Base-by-base conservation (phyloP, 2,888 invertebrate species). In the Clivina fossor region DNA sequence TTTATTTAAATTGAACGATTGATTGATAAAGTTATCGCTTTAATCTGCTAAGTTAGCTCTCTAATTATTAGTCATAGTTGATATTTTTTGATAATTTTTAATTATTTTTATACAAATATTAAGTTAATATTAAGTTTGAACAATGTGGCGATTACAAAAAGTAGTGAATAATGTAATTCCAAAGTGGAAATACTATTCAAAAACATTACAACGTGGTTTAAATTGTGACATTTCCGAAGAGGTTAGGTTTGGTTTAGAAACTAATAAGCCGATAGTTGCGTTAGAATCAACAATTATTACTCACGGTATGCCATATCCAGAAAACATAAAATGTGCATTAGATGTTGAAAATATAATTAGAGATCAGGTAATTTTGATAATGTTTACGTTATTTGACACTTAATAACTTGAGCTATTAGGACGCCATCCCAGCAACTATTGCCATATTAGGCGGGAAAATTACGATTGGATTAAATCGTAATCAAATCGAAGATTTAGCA, bases 251-350 rank as follows among this genome's bases (percentile, higher is more conserved):
- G 92, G 91, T 4, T 73, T 90, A 62, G 71, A 74, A 48, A 73
- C 76, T 40, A 75, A 77, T 20, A 75, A 78, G 61, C 90, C 96
- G 5, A 80, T 98, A 57, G 94, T 99, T 13, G 96, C 97, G 1
- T 76, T 99, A 62, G 99, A 99, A 78, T 95, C 96, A 4, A 94
- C 99, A 1, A 95, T 99, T 60, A 92, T 99, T 58, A 97, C 97
- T 1, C 98, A 99, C 76, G 99, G 99, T 33, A 93, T 99, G 91
- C 96, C 97, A 0, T 89, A 84, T 74, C 98, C 98, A 0, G 78
- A 88, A 47, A 99, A 99, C 76, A 76, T 94, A 43, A 77, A 88
- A 62, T 95, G 93, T 24, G 96, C 96, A 3, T 57, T 83, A 32
- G 79, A 83, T 68, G 89, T 96, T 1, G 93, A 97, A 74, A 75